Evolutionary conservation across 1,140 invertebrate genomes (phyloP).

Genomic region (Dreissena rostriformis): DNA sequence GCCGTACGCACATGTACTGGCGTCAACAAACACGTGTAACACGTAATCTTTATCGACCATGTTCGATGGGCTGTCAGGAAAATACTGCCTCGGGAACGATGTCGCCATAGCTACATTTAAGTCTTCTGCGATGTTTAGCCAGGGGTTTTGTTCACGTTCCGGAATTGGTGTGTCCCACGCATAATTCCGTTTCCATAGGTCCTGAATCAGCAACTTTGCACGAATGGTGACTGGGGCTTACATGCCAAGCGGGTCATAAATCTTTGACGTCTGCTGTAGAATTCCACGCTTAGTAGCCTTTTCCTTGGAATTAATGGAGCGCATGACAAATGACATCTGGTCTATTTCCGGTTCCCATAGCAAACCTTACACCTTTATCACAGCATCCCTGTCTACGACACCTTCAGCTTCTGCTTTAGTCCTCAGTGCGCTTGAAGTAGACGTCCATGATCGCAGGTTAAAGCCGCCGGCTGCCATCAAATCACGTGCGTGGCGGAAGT

Average conservation of each 20-base stretch:
- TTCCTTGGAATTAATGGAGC: background rate
- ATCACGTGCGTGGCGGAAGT: background rate
- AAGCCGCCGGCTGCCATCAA: background rate
- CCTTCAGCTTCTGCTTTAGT: background rate
- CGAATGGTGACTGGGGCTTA: background rate
- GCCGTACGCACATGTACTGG: no score
- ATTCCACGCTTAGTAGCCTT: background rate
- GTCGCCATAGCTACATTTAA: slow-evolving; percentile 16
- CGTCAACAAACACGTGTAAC: no score
- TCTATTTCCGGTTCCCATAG: background rate
- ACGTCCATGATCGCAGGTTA: background rate
- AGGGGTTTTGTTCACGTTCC: no score
- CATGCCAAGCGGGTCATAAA: background rate
- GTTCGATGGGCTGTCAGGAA: no score
- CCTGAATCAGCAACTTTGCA: background rate
- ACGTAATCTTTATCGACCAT: no score
- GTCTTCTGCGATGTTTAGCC: background rate
- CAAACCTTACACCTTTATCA: background rate
- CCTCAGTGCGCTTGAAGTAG: background rate
- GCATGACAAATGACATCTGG: slow-evolving; percentile 4
- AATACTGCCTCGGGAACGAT: no score
- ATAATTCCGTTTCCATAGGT: no score
- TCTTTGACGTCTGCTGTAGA: background rate
- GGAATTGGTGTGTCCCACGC: no score
- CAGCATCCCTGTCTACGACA: background rate